A percentile compares a stretch with the other conserved stretches of the same genome.
Conservation (phyloP, 2,888 invertebrate genomes). For the Cheilosia scutellata region DNA sequence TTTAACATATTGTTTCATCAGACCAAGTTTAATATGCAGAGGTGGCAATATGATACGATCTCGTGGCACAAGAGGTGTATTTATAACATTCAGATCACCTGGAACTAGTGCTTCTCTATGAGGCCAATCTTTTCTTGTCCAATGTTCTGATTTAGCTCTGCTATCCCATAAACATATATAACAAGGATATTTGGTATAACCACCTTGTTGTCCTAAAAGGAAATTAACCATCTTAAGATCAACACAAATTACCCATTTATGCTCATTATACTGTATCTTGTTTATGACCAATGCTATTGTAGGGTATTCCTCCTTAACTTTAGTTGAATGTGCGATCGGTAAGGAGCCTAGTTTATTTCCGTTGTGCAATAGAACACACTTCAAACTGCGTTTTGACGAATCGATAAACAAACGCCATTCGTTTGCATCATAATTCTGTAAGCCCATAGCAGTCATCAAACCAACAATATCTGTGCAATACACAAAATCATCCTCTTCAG, state of each 20-base stretch:
- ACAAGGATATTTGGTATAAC: constrained; percentile 23
- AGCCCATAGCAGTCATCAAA: too few species aligned
- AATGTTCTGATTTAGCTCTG: background rate
- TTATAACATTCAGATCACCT: background rate
- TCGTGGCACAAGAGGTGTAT: background rate
- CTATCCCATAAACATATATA: constrained; percentile 29
- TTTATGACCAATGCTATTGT: background rate
- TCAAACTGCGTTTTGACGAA: too few species aligned
- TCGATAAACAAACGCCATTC: too few species aligned
- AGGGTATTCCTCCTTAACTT: background rate
- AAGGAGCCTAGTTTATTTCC: too few species aligned
- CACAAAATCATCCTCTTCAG: too few species aligned
- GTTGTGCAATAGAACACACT: too few species aligned
- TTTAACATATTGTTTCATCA: constrained; percentile 49
- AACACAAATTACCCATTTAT: background rate
- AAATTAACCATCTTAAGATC: constrained; percentile 15
- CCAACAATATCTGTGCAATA: too few species aligned
- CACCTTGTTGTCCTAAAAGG: constrained; percentile 9
- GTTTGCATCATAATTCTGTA: too few species aligned
- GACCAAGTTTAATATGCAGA: constrained; percentile 44
- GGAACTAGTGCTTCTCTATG: background rate
- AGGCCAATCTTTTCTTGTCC: background rate
- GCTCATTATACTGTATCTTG: background rate
- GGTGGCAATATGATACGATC: constrained; percentile 43
- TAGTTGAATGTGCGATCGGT: background rate